These are phyloP conservation scores for Dolichomitus sp. DNA, from an alignment of 2,888 invertebrate genomes.

Conservation along the genomic window DNA sequence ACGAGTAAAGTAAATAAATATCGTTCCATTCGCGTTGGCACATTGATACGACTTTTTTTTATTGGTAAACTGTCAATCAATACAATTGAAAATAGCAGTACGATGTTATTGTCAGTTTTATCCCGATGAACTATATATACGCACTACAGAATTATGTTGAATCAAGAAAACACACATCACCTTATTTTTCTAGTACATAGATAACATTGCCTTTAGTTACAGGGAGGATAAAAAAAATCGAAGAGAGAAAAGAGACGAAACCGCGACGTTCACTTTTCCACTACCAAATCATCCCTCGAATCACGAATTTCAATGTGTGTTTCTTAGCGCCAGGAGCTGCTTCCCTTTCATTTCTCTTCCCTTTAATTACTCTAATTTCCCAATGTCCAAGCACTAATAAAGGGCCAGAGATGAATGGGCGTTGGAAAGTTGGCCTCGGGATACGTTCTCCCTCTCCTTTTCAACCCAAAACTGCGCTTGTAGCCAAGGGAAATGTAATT, in stretches of 20 bases:
- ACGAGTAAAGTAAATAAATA: not conserved
- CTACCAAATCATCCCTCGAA: conserved; percentile 1
- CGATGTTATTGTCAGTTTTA: conserved; percentile 8
- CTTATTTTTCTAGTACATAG: not conserved
- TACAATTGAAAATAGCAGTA: not conserved
- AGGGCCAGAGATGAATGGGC: conserved; percentile 63
- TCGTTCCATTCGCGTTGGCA: not conserved
- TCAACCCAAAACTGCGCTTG: conserved; percentile 52
- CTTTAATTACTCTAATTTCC: conserved; percentile 60
- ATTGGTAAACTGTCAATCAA: conserved; percentile 15
- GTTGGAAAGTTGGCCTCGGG: conserved; percentile 55
- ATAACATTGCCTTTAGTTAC: not conserved
- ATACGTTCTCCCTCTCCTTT: conserved; percentile 36
- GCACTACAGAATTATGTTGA: not conserved
- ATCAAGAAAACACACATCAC: not conserved
- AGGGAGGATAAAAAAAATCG: not conserved
- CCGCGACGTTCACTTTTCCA: not conserved
- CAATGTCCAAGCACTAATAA: conserved; percentile 59
- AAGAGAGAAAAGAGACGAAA: not conserved
- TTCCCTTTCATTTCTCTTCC: conserved; percentile 52
- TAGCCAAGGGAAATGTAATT: conserved; percentile 66
- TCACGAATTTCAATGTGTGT: conserved; percentile 47
- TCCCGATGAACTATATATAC: not conserved
- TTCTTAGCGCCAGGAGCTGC: conserved; percentile 12
- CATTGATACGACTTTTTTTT: not conserved